A percentile compares a stretch with the other conserved stretches of the same genome.
These are phyloP conservation scores for Eurytoma californica DNA, from an alignment of 2,888 invertebrate genomes.

Conservation along the genomic window DNA sequence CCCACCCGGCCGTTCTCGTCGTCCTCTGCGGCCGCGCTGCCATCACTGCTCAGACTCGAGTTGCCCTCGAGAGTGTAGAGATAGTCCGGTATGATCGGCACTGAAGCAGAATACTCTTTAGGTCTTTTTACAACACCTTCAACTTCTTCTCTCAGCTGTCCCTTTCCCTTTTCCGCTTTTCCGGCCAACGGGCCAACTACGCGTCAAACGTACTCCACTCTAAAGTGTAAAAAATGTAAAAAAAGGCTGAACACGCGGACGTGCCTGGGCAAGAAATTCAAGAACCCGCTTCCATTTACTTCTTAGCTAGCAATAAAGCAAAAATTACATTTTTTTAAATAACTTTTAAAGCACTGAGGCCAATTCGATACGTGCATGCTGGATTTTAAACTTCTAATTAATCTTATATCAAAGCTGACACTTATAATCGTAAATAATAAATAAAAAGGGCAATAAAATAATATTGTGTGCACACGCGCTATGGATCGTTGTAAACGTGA, in stretches of 20 bases:
- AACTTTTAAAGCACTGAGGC: too few species aligned
- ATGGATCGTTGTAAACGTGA: too few species aligned
- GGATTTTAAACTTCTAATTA: too few species aligned
- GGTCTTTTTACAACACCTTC: background rate
- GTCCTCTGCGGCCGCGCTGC: constrained; percentile 62
- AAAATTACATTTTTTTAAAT: too few species aligned
- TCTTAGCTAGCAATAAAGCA: too few species aligned
- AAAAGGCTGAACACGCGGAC: background rate
- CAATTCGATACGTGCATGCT: too few species aligned
- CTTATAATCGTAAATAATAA: too few species aligned
- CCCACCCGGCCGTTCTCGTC: constrained; percentile 83
- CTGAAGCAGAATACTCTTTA: constrained; percentile 77
- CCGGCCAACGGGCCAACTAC: background rate
- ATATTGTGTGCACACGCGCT: too few species aligned
- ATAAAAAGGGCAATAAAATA: too few species aligned
- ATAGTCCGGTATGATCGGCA: constrained; percentile 88
- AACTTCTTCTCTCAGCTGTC: background rate
- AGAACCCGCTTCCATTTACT: too few species aligned
- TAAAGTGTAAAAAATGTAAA: constrained; percentile 11
- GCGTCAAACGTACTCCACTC: constrained; percentile 20
- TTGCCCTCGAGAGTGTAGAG: constrained; percentile 77
- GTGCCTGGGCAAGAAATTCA: background rate
- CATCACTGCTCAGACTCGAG: constrained; percentile 22
- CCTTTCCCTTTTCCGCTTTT: background rate
- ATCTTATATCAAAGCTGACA: too few species aligned